These are phyloP conservation scores for Hemibagrus guttatus DNA, from an alignment of 2,797 vertebrate species.

Conservation along the genomic window DNA sequence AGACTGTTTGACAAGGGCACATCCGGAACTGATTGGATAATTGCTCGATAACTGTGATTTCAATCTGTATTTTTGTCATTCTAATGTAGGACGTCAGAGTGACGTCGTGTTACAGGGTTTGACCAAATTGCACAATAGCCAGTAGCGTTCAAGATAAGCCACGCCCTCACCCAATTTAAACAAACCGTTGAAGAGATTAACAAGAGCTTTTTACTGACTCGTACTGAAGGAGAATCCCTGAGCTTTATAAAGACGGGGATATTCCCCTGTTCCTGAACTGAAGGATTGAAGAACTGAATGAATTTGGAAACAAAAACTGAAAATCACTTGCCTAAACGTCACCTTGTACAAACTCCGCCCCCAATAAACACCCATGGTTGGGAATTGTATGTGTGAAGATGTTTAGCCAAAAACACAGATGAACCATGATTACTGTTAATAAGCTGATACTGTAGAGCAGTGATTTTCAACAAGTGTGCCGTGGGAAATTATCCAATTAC, in stretches of 20 bases:
- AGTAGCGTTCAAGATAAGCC: neutral
- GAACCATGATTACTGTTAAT: neutral
- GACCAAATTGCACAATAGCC: neutral
- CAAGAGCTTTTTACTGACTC: neutral
- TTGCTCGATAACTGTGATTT: neutral
- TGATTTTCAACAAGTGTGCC: too few species aligned
- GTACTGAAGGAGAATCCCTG: neutral
- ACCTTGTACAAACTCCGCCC: neutral
- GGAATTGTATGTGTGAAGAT: neutral
- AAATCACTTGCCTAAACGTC: neutral
- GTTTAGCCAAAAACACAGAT: neutral
- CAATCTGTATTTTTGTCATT: neutral
- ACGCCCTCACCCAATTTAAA: neutral
- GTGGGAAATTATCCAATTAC: too few species aligned
- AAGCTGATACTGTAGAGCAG: neutral
- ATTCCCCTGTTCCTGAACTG: neutral
- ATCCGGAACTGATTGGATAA: neutral
- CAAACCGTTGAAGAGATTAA: neutral
- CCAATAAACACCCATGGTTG: neutral
- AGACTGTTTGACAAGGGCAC: too few species aligned
- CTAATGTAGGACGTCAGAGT: neutral
- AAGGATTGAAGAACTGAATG: too few species aligned
- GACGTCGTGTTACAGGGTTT: neutral
- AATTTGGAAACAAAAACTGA: neutral
- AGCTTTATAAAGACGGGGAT: neutral